Base-by-base conservation (phyloP, 23 tunicate genomes). In the Phallusia fumigata region DNA sequence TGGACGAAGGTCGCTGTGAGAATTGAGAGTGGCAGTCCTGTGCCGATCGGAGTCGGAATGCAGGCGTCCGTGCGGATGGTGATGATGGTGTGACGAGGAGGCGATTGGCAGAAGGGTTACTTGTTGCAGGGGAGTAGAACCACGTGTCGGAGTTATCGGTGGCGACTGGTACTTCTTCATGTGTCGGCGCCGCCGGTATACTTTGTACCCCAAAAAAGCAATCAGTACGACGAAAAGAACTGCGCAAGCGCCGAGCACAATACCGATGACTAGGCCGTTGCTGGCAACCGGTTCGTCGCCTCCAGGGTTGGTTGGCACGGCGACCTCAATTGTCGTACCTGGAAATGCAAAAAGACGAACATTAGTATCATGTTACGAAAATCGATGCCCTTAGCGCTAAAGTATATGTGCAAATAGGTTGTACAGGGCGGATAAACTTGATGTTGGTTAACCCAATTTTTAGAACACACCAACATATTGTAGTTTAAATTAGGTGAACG, bases 161-260 rank as follows among this genome's bases (percentile, higher is more conserved):
- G 97, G 87, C 18, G 92, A 88, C 73, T 88, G 97, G 84, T 93
- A 93, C 80, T 93, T 93, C 87, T 93, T 93, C 86, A 89, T 76
- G 82, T 84, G 81, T 33, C 87, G 89, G 19, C 93, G 89, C 77
- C 82, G 65, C 53, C 90, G 64, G 82, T 86, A 88, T 24, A 93
- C 85, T 88, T 88, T 93, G 97, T 93, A 93, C 22, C 89, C 97
- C 80, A 88, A 78, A 85, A 88, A 88, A 73, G 65, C 84, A 47
- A 93, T 76, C 53, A 93, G 40, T 19, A 88, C 84, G n/a, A 93
- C 77, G 65, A 93, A 85, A 26, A 93, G 89, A 13, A 93, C 97
- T 35, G 97, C 97, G 87, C 87, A 93, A 13, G 92, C 97, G 53
- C 97, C 97, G 19, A 93, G 82, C 15, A 85, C 97, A 19, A 89